Evolutionary conservation across 1,140 invertebrate genomes (phyloP).

Genomic region (Penaeus chinensis): DNA sequence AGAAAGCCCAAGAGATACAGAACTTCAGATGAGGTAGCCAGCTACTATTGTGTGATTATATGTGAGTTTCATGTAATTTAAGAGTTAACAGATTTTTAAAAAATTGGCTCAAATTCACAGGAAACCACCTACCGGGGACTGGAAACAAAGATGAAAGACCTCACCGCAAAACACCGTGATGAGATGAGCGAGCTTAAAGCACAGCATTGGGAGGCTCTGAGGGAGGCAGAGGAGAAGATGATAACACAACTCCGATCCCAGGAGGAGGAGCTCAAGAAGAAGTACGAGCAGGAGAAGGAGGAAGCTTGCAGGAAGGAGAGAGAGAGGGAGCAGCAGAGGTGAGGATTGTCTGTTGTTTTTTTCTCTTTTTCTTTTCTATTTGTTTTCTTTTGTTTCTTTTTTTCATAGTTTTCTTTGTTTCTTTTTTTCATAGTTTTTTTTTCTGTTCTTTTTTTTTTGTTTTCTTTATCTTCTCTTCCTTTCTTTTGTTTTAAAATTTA

Average conservation of each 20-base stretch:
- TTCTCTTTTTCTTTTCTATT: no score
- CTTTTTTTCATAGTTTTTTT: no score
- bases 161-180: conserved; percentile 55
- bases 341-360: not conserved
- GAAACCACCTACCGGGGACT: conserved; percentile 59
- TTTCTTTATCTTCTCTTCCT: no score
- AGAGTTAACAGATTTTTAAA: not conserved
- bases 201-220: conserved; percentile 56
- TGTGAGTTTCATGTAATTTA: no score
- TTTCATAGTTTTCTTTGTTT: no score
- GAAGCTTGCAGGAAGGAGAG: conserved; percentile 51
- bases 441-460: no score
- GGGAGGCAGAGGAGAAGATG: conserved; percentile 40
- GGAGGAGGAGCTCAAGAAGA: conserved; percentile 44
- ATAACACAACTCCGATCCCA: conserved; percentile 6
- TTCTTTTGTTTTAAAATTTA: no score
- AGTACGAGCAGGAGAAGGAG: conserved; percentile 53
- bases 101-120: not conserved
- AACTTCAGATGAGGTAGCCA: no score
- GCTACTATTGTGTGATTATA: no score
- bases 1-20: no score
- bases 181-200: conserved; percentile 59
- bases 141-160: conserved; percentile 60
- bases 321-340: conserved; percentile 59
- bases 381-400: no score